These are phyloP conservation scores for Drosophila subquinaria DNA, from an alignment of 2,888 invertebrate genomes.

Conservation along the genomic window DNA sequence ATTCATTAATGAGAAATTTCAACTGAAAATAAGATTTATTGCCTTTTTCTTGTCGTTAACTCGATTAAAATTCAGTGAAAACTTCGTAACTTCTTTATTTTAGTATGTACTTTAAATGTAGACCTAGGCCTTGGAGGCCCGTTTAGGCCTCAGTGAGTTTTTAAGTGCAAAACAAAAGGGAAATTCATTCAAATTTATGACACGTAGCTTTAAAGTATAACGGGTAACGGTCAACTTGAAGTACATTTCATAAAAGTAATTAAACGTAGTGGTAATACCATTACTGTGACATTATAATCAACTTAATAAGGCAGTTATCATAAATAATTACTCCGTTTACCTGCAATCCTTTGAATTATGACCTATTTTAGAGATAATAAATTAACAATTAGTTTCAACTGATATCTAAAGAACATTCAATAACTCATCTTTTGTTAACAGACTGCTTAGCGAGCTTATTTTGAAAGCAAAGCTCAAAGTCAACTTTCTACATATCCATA, in stretches of 20 bases:
- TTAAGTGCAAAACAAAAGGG: slow-evolving; percentile 59
- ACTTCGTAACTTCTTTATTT: slow-evolving; percentile 27
- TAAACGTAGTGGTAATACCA: slow-evolving; percentile 7
- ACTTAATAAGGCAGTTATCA: slow-evolving; percentile 3
- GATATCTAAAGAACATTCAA: slow-evolving; percentile 10
- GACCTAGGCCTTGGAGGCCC: slow-evolving; percentile 39
- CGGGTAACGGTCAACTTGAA: slow-evolving; percentile 10
- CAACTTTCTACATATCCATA: slow-evolving; percentile 1
- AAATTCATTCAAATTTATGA: slow-evolving; percentile 50
- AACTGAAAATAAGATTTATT: slow-evolving; percentile 57
- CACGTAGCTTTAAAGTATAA: slow-evolving; percentile 21
- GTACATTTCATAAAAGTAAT: neutral
- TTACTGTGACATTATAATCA: slow-evolving; percentile 45
- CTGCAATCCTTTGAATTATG: slow-evolving; percentile 20
- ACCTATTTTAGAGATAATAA: slow-evolving; percentile 1
- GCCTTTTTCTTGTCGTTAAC: slow-evolving; percentile 36
- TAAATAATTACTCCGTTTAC: neutral
- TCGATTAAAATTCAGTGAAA: slow-evolving; percentile 52
- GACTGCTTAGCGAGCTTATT: neutral
- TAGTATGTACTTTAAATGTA: slow-evolving; percentile 9
- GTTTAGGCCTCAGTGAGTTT: slow-evolving; percentile 44
- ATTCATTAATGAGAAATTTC: slow-evolving; percentile 64
- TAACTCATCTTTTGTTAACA: neutral
- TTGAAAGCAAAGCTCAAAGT: neutral
- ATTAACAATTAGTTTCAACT: slow-evolving; percentile 21